Conservation (phyloP, 2,113 vertebrate genomes). For the Salvelinus fontinalis region DNA sequence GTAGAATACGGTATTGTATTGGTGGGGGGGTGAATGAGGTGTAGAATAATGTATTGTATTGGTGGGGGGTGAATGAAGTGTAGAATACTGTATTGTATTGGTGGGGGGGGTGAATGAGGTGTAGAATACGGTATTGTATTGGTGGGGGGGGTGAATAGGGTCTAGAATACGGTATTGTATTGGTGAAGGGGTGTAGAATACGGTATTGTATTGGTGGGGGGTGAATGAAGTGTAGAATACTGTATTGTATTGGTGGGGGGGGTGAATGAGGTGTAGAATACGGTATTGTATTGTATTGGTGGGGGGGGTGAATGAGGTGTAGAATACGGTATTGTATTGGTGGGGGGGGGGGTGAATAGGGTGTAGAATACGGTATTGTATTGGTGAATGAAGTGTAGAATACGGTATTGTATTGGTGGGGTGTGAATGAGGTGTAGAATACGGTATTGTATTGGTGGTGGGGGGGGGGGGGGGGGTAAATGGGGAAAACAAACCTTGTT, state of each 20-base stretch:
- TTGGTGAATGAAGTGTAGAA: not conserved
- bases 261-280: not conserved
- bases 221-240: not conserved
- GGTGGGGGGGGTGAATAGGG: not conserved
- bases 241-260: not conserved
- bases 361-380: not conserved
- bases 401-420: not conserved
- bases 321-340: not conserved
- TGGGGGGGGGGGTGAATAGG: not conserved
- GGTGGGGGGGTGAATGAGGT: not conserved
- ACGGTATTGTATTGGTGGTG: not conserved
- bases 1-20: not conserved
- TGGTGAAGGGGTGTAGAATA: not conserved
- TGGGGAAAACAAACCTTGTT: conserved; percentile 63
- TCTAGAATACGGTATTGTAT: not conserved
- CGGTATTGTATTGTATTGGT: not conserved
- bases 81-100: not conserved
- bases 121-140: not conserved
- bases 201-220: not conserved
- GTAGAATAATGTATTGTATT: not conserved
- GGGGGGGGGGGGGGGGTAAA: no score
- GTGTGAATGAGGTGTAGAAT: not conserved
- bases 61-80: not conserved
- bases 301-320: not conserved
- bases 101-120: not conserved